Conservation (phyloP, 2,797 vertebrate genomes). For the Myotis vivesi region DNA sequence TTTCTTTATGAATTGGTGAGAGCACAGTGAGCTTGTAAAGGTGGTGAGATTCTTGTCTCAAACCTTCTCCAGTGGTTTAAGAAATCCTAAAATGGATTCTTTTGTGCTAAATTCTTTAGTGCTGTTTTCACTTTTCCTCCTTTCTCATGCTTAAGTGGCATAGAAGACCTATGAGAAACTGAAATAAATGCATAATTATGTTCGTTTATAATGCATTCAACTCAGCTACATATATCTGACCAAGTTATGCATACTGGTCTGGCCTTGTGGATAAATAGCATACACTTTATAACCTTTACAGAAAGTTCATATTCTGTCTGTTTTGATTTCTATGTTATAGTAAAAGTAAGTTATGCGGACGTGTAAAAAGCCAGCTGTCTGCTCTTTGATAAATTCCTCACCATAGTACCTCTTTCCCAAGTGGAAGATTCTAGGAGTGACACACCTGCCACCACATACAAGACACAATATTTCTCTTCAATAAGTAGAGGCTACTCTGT, state of each 20-base stretch:
- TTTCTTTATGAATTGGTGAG: not conserved
- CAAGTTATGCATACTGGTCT: not conserved
- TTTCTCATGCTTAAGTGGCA: conserved; percentile 21
- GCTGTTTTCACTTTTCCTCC: not conserved
- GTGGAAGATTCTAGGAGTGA: not conserved
- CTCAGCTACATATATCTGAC: conserved; percentile 58
- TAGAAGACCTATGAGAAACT: not conserved
- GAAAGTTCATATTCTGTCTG: conserved; percentile 59
- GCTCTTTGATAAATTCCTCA: not conserved
- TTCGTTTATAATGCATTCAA: conserved; percentile 67
- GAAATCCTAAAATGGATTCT: not conserved
- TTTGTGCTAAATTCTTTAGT: not conserved
- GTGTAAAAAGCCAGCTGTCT: conserved; percentile 40
- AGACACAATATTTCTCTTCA: too few relatives aligned
- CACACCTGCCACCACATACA: not conserved
- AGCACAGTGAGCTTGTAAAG: not conserved
- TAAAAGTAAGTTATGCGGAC: conserved; percentile 39
- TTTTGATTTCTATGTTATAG: conserved; percentile 54
- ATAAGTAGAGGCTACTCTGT: not conserved
- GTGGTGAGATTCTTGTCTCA: not conserved
- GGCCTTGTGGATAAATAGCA: conserved; percentile 52
- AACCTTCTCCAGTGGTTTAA: not conserved
- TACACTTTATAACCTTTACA: conserved; percentile 35
- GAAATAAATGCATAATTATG: conserved; percentile 69
- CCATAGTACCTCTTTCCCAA: not conserved